A percentile compares a stretch with the other conserved stretches of the same genome.
phyloP scores from a whole-genome alignment of 2,797 vertebrate genomes.

The Alectoris magna region DNA sequence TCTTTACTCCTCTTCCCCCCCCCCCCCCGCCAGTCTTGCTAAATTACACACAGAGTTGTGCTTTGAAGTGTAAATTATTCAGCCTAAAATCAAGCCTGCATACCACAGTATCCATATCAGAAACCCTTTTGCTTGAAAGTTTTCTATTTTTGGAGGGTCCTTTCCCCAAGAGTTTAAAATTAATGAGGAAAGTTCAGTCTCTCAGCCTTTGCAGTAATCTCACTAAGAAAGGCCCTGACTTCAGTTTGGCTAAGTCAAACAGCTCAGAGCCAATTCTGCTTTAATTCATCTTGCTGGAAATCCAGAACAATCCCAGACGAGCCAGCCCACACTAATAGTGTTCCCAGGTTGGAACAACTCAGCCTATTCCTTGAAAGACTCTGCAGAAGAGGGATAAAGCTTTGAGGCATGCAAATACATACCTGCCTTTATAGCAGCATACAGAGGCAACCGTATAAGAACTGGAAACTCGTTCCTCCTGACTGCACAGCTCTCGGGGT shows the following conservation, averaged over 20 bases:
- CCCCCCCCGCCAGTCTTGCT: neutral
- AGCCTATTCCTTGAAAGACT: neutral
- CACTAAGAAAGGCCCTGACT: neutral
- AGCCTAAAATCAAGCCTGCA: neutral
- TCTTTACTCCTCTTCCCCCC: neutral
- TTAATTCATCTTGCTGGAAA: neutral
- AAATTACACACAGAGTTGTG: conserved; percentile 5
- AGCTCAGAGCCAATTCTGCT: neutral
- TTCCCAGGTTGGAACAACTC: neutral
- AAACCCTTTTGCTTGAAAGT: neutral
- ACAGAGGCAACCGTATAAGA: conserved; percentile 90
- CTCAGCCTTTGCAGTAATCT: neutral
- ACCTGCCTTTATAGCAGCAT: conserved; percentile 92
- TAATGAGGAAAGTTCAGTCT: neutral
- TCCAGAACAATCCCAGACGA: neutral
- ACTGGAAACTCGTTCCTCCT: conserved; percentile 88
- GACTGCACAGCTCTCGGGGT: conserved; percentile 86
- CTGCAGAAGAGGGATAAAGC: neutral
- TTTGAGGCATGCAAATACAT: neutral
- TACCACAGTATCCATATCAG: neutral
- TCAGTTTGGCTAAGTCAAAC: neutral
- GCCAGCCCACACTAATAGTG: neutral
- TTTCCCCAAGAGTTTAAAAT: neutral
- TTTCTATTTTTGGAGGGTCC: neutral
- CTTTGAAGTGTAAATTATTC: conserved; percentile 49